Evolutionary conservation across 2,797 vertebrate genomes (phyloP), one percentile per base, ranked within the genome.

Genomic region (Coccyzus lansbergi): DNA sequence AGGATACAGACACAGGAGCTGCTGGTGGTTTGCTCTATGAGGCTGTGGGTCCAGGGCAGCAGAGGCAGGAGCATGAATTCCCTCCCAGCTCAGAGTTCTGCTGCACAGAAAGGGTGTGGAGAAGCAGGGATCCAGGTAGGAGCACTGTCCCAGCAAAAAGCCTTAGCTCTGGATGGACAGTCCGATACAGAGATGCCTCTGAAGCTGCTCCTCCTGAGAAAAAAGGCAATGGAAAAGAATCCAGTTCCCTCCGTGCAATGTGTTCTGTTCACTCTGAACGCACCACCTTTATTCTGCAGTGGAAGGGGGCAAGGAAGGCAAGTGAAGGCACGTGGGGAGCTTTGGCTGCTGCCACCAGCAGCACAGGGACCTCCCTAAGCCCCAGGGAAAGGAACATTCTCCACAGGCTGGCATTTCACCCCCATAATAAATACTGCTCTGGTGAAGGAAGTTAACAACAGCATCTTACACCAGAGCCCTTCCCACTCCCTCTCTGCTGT

Each of bases 241-340:
- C 5, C 3, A 20, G 6, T n/a, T 8, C 2, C 1, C 20, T 6
- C 26, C 6, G 1, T 0, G 7, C 36, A 5, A 18, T 4, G 24
- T 4, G 25, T 36, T 1, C 12, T n/a, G 1, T 10, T 17, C 3
- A 1, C 26, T 29, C 7, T 0, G 29, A 17, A 29, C 2, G 4
- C 0, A 24, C n/a, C 7, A 26, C 6, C 38, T 49, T 25, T 24
- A 5, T 22, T 51, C 63, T 31, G 34, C 33, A 19, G 60, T 5
- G 29, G 18, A 7, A 38, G 15, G 6, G 42, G 17, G 8, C 0
- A 5, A 42, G 26, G 28, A 58, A n/a, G 28, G 12, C 10, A 13
- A 19, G 3, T 5, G 9, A 7, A 36, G 44, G 48, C 7, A 4
- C 55, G 4, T 0, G 2, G 44, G 59, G 40, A 68, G 68, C 28